Base-by-base conservation (phyloP, 30 jellyfish, hydroid and myxozoan genomes). In the Pseudorhiza aurosa region DNA sequence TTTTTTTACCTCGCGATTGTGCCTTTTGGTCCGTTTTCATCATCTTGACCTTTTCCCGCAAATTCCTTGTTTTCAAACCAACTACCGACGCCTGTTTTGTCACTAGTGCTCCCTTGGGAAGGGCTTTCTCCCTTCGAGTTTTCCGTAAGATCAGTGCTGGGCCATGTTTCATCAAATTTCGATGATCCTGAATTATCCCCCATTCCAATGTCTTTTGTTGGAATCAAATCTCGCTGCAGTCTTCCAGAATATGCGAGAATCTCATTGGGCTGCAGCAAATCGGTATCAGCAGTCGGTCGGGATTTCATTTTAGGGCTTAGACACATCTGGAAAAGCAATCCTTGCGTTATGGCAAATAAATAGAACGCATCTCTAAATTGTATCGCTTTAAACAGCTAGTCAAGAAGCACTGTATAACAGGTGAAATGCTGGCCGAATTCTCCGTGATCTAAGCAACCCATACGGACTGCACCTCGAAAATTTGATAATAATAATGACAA, bases 101-200 rank as follows among this genome's bases (percentile, higher is more conserved):
- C 32, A 18, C 15, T 33, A 21, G 22, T 19, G 30, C 30, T 29
- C 15, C 19, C 40, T 29, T 32, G 27, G 0, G 37, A 36, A 64
- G 77, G 49, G 17, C 42, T 31, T n/a, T 65, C 69, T 2, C 35
- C 43, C 10, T 46, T 32, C 2, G 89, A 49, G 63, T 82, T 77
- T 18, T 36, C 59, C 11, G 90, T 74, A 11, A 25, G 68, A 2
- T 74, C 87, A 1, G 96, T 75, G 77, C 93, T 87, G 21, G 96
- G 93, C 96, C 96, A 87, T 22, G 85, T 46, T 69, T 87, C 96
- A 27, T 87, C 81, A 47, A 58, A 87, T 58, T 67, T 75, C 33
- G 96, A 72, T 11, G 96, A 87, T 50, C 93, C 96, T 0, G 96
- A 76, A 24, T 29, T 28, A 22, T 67, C 85, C 14, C 72, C 53